These are phyloP conservation scores for Cepaea nemoralis DNA, from an alignment of 1,140 invertebrate species.

Conservation along the genomic window DNA sequence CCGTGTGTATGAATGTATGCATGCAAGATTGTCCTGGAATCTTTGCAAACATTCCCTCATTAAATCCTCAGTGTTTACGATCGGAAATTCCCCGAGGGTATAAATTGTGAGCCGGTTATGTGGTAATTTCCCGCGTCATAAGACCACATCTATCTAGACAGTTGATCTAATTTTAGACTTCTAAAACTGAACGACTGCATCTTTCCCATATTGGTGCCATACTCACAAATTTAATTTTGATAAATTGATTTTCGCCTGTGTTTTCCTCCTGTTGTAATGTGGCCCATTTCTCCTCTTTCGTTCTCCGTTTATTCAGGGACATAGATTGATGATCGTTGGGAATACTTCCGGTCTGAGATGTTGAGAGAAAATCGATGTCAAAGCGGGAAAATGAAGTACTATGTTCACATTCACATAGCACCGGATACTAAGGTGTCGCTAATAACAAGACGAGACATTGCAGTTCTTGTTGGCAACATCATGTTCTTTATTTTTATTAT, in stretches of 20 bases:
- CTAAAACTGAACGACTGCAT: background rate
- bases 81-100: background rate
- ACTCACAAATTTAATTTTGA: slow-evolving; percentile 16
- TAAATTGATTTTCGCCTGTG: background rate
- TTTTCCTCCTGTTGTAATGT: background rate
- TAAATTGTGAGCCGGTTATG: background rate
- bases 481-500: too few species aligned
- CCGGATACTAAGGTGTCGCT: too few species aligned
- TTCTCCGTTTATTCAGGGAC: background rate
- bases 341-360: background rate
- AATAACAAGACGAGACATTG: too few species aligned
- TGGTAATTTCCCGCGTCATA: background rate
- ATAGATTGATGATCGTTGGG: slow-evolving; percentile 2
- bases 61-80: background rate
- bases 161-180: background rate
- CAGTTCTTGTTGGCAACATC: too few species aligned
- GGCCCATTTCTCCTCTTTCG: background rate
- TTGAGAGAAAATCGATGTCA: background rate
- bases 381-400: background rate
- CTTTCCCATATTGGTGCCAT: background rate
- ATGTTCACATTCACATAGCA: background rate
- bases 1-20: background rate
- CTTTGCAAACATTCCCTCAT: background rate
- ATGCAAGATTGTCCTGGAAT: background rate
- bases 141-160: background rate